Percentiles rank a stretch among this genome's conserved stretches.
Evolutionary conservation across 2,113 vertebrate species (phyloP).

Genomic region (Apteryx owenii): DNA sequence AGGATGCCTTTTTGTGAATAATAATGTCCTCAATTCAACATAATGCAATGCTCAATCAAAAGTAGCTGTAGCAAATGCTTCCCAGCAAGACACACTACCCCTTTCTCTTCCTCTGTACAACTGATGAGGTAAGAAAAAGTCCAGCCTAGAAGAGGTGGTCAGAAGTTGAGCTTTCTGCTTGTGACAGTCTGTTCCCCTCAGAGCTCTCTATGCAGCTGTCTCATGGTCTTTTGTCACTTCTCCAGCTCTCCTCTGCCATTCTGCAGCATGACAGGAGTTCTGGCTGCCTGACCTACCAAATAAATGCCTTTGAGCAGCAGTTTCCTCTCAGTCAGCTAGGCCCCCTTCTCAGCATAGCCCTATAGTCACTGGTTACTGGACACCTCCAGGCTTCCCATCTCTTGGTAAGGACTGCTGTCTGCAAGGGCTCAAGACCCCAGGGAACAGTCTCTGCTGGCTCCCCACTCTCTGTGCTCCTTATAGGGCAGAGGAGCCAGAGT

Average conservation of each 20-base stretch:
- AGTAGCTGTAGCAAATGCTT: conserved; percentile 30
- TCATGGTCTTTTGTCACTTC: not conserved
- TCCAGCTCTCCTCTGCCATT: not conserved
- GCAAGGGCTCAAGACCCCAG: too few relatives aligned
- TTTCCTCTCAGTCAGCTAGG: not conserved
- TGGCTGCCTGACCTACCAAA: not conserved
- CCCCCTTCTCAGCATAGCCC: not conserved
- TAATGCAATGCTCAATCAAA: conserved; percentile 56
- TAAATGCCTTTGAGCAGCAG: not conserved
- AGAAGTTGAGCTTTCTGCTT: not conserved
- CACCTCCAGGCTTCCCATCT: not conserved
- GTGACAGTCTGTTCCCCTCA: not conserved
- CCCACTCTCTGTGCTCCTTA: not conserved
- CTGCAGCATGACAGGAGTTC: not conserved
- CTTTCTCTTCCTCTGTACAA: not conserved
- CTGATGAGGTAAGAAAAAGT: not conserved
- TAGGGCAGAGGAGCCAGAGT: not conserved
- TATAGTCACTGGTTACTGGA: not conserved
- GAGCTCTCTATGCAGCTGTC: not conserved
- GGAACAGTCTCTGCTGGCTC: not conserved
- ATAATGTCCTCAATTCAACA: conserved; percentile 72
- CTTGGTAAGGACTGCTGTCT: too few relatives aligned
- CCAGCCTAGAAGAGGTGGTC: not conserved
- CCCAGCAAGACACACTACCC: not conserved
- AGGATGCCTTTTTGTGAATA: conserved; percentile 74